Base-by-base conservation (phyloP, 1,140 invertebrate species). In the Nebria ingens region DNA sequence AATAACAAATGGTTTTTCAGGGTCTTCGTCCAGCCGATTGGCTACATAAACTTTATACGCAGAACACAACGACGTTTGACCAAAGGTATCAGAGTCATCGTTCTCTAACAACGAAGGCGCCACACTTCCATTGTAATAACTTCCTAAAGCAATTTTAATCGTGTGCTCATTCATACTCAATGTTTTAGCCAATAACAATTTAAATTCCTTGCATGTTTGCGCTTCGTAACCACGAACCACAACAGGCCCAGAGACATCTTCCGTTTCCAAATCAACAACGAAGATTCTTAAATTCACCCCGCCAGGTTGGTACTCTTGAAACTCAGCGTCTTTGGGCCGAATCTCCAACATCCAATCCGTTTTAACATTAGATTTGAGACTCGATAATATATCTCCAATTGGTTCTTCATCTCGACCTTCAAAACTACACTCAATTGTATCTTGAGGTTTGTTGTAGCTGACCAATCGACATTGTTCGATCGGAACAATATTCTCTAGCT, bases 401-500 rank as follows among this genome's bases (percentile, higher is more conserved):
- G 67, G 59, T 21, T 78, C 70, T 56, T 80, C 73, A 12, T 81
- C 80, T 45, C 74, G 68, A 2, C 66, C 76, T 56, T 87, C 84
- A 62, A 85, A 85, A 45, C 83, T 88, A 55, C 78, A 76, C 59
- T 87, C 80, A n/a, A 91, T 81, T 2, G 77, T 73, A 56, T 86
- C 83, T 56, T 78, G 74, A 17, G 75, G 69, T 22, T 79, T 76
- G 65, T 89, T 81, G 64, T 87, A 91, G 55, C 75, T 80, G 1
- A 91, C 86, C 17, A 92, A 71, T 1, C 88, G 80, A 63, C 86
- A 87, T 55, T 82, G 80, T 25, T 83, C 76, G 0, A 82, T 53
- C 11, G 80, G 75, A 2, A 84, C 76, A 56, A 79, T 60, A 11
- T 71, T 71, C 22, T 82, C 76, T 21, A 89, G 67, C 53, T 78